A percentile compares a stretch with the other conserved stretches of the same genome.
Conservation (phyloP, 2,113 vertebrate species). For the Sprattus sprattus region DNA sequence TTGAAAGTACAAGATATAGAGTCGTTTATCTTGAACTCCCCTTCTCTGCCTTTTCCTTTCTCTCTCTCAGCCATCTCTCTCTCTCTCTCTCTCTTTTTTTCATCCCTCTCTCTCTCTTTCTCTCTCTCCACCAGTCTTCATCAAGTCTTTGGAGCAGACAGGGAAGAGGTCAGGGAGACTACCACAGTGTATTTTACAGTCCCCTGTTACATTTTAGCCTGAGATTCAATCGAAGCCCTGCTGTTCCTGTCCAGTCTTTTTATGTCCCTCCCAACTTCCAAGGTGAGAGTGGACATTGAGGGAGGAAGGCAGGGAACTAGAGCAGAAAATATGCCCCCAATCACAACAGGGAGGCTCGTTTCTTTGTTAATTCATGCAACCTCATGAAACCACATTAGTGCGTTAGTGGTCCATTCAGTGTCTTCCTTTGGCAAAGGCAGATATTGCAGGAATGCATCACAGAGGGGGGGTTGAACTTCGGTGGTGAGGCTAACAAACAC, state of each 20-base stretch:
- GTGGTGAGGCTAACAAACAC: neutral
- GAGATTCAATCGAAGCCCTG: neutral
- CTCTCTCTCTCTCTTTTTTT: neutral
- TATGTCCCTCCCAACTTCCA: conserved; percentile 10
- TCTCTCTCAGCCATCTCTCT: neutral
- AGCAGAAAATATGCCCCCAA: conserved; percentile 1
- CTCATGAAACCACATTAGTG: neutral
- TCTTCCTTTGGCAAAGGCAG: neutral
- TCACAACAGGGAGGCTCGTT: neutral
- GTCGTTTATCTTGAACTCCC: neutral
- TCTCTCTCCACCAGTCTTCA: neutral
- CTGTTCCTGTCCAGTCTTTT: neutral
- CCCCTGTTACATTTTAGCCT: neutral
- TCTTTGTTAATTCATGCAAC: neutral
- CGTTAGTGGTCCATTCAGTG: neutral
- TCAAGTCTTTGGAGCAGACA: neutral
- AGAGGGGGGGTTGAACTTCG: neutral
- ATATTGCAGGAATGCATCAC: conserved; percentile 15
- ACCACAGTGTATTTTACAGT: neutral
- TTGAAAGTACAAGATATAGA: neutral
- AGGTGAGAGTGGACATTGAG: conserved; percentile 8
- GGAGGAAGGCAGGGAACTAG: neutral
- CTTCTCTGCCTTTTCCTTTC: neutral
- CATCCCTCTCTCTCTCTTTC: neutral
- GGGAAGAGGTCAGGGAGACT: neutral